Conservation (phyloP, 1,140 invertebrate genomes). For the Ceratoteleas bidentatus region DNA sequence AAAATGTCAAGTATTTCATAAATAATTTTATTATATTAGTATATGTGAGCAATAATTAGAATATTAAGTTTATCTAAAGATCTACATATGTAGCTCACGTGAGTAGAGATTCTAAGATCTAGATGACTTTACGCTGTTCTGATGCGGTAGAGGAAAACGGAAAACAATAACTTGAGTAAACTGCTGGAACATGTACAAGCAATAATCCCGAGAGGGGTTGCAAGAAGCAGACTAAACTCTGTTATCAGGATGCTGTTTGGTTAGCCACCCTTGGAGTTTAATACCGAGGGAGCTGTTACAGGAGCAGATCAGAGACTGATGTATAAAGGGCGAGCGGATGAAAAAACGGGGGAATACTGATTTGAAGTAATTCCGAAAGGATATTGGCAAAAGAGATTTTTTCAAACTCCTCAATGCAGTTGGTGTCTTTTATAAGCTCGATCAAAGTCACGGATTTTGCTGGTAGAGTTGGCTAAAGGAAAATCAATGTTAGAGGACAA, state of each 20-base stretch:
- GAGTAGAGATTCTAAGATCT: too few relatives aligned
- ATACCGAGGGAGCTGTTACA: conserved; percentile 47
- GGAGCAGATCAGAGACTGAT: conserved; percentile 23
- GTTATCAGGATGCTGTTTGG: conserved; percentile 54
- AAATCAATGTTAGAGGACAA: not conserved
- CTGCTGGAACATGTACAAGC: conserved; percentile 46
- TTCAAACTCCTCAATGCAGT: not conserved
- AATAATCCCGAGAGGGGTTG: conserved; percentile 45
- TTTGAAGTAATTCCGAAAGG: conserved; percentile 5
- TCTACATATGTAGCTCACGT: too few relatives aligned
- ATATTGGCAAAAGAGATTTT: conserved; percentile 20
- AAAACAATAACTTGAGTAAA: conserved; percentile 51
- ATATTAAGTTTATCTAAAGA: too few relatives aligned
- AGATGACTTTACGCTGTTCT: conserved; percentile 11
- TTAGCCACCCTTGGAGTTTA: conserved; percentile 42
- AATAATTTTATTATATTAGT: too few relatives aligned
- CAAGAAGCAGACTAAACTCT: conserved; percentile 36
- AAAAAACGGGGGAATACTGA: conserved; percentile 7
- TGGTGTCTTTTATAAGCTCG: not conserved
- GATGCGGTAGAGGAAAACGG: conserved; percentile 28
- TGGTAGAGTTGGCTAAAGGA: not conserved
- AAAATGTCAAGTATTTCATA: too few relatives aligned
- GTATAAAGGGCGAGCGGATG: conserved; percentile 12
- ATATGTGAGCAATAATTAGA: too few relatives aligned
- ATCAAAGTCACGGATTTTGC: not conserved